Conservation (phyloP, 2,888 invertebrate genomes). For the Macaria liturata region DNA sequence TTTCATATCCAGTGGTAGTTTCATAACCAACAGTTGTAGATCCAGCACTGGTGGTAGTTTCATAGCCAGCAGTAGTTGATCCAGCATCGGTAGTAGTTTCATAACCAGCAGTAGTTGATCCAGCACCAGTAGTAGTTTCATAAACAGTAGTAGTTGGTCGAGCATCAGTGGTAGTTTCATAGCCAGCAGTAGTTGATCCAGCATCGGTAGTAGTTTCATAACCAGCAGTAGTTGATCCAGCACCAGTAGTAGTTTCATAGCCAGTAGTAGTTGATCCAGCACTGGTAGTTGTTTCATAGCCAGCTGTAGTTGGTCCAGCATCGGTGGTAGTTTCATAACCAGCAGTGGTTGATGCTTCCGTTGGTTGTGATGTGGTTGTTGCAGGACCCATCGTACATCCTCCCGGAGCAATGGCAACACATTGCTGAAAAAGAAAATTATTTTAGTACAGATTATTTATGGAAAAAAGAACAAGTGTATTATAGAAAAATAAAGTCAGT, state of each 20-base stretch:
- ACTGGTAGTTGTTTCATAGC: neutral
- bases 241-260: slow-evolving; percentile 1
- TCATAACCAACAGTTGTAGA: no score
- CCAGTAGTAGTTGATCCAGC: slow-evolving; percentile 7
- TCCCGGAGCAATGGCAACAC: slow-evolving; percentile 10
- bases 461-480: no score
- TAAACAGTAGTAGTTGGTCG: neutral
- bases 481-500: no score
- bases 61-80: no score
- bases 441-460: no score
- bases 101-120: no score
- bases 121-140: neutral
- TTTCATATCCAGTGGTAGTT: no score
- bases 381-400: slow-evolving; percentile 9
- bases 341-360: no score
- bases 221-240: no score
- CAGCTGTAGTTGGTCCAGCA: slow-evolving; percentile 1
- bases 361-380: neutral
- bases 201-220: slow-evolving; percentile 1
- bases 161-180: slow-evolving; percentile 3
- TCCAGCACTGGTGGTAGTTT: no score
- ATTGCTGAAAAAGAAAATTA: slow-evolving; percentile 1
- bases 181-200: slow-evolving; percentile 1
- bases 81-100: no score
- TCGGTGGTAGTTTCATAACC: slow-evolving; percentile 5